Base-by-base conservation (phyloP, 2,113 vertebrate species). In the Trinectes maculatus region DNA sequence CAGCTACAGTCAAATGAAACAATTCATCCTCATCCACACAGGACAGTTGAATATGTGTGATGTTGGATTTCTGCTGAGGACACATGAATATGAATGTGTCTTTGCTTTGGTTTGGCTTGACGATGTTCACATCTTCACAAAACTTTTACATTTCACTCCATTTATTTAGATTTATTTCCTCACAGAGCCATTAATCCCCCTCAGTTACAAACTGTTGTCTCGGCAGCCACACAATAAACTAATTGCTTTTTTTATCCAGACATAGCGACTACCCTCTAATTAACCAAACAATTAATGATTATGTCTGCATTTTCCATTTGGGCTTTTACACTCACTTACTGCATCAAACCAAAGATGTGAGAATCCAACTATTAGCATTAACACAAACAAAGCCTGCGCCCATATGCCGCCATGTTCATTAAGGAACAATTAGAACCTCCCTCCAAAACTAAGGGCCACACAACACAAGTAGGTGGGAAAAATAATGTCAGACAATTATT, bases 191-290 rank as follows among this genome's bases (percentile, higher is more conserved):
- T 19, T 71, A 28, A 70, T 68, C 51, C 22, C 19, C 37, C 40
- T 15, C 40, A 67, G 71, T 76, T 56, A 64, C 57, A 54, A 74
- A 81, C 59, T 77, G 75, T 65, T 78, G 66, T 74, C 79, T 87
- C 86, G 85, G 64, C 78, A 66, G 79, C 67, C 57, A 51, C 13
- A 57, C 80, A 60, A 85, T 83, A 85, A 87, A 90, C 87, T 92
- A 91, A 91, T 92, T 88, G 80, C 80, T 83, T 86, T 63, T 83
- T 88, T 87, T 86, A 86, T 87, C 53, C 59, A 88, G 82, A 89
- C 85, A 89, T 81, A 89, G 66, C 84, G 74, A 84, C 85, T 77
- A 80, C 67, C 82, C 80, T 81, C 84, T 90, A 90, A 92, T 92
- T 89, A 91, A 81, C 66, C 69, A 79, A 74, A 86, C 84, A 86